These are phyloP conservation scores for human (Homo sapiens) DNA, from an alignment of 2,113 vertebrate species.

Conservation along the genomic window DNA sequence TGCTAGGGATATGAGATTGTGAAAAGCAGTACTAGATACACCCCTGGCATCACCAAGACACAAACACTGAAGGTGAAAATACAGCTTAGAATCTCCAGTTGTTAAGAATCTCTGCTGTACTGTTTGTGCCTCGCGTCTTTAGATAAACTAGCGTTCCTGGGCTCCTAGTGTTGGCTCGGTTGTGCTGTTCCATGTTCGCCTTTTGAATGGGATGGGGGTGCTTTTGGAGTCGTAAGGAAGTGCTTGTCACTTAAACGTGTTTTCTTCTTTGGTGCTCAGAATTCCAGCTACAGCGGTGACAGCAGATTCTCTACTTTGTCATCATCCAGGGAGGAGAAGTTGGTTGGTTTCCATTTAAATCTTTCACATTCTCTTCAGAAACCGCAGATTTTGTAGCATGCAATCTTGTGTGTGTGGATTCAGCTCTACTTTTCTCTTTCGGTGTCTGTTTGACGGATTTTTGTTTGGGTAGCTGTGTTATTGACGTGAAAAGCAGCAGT, in stretches of 20 bases:
- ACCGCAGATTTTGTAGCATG: background rate
- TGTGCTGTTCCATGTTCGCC: rapidly evolving
- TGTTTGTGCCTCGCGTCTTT: rapidly evolving
- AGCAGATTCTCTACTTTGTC: background rate
- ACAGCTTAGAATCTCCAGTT: rapidly evolving
- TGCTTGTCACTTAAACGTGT: background rate
- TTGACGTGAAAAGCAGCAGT: background rate
- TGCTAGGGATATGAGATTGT: background rate
- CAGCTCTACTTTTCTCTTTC: background rate
- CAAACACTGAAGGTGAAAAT: background rate
- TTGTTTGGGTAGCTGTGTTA: background rate
- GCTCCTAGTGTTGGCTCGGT: background rate
- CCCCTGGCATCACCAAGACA: rapidly evolving
- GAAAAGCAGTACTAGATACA: background rate
- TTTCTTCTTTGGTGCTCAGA: conserved; percentile 64
- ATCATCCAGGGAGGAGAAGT: conserved; percentile 44
- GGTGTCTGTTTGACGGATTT: rapidly evolving
- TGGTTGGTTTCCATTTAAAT: conserved; percentile 70
- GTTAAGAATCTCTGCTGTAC: background rate
- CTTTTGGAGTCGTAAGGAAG: too few species aligned
- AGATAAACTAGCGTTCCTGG: background rate
- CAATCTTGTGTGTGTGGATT: background rate
- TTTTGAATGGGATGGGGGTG: rapidly evolving
- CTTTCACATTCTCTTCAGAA: conserved; percentile 4
- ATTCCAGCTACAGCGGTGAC: conserved; percentile 36